Evolutionary conservation across 2,888 invertebrate genomes (phyloP), one percentile per base, ranked within the genome.

Genomic region (Himalopsyche japonica): DNA sequence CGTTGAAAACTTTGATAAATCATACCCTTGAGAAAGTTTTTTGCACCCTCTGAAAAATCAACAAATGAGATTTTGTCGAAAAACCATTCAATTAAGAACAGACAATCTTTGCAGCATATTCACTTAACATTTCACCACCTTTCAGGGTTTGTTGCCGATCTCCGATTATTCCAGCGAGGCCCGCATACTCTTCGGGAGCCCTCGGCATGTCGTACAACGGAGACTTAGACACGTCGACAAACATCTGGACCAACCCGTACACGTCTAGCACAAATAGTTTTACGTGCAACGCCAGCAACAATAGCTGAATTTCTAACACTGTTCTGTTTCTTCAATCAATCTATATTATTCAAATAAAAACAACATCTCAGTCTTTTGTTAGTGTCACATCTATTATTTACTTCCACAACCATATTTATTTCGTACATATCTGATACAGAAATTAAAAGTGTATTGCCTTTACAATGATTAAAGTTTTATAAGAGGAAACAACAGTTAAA

Each of bases 131-230:
- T 10, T 57, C 27, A 57, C 15, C 12, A 70, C 64, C 86, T 88
- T 89, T 86, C 92, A 96, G 96, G 87, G 96, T 96, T 76, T 97
- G 96, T 91, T 94, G 96, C 87, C 94, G 97, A 87, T 97, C 97
- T 0, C 97, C 97, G 1, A 94, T 97, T 88, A 96, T 97, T 89
- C 95, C 96, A 57, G 95, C 96, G 24, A 92, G 96, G 78, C 94
- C 96, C 20, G 94, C 95, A 0, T 94, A 95, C 88, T 95, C 96
- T 0, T 94, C 95, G 0, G 92, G 91, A 84, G 57, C 90, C 90
- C 3, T 88, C 89, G 79, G 89, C 85, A 49, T 91, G 90, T 49
- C 88, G 88, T 84, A 89, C 79, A 87, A 88, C 20, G 88, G 88
- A 34, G 90, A 90, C 34, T 88, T 89, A 37, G 88, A 89, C 85